phyloP scores from a whole-genome alignment of 2,797 vertebrate genomes.

The Muscicapa comitata region DNA sequence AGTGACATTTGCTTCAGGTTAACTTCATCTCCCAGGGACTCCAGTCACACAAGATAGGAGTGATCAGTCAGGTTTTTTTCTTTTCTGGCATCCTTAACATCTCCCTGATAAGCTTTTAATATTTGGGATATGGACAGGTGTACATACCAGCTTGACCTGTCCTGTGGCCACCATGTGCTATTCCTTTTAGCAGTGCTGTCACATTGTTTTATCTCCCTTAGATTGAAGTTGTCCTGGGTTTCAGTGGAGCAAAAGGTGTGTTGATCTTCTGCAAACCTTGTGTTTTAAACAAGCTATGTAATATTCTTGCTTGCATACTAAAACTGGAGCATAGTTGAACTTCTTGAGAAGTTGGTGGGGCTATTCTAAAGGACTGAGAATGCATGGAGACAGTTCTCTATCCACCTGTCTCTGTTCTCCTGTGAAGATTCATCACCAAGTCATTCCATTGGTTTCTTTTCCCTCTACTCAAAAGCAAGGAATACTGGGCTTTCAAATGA shows the following conservation, averaged over 20 bases:
- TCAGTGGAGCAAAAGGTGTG: fast-evolving
- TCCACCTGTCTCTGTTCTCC: not conserved
- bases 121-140: not conserved
- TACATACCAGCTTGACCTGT: not conserved
- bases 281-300: not conserved
- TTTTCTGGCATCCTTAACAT: not conserved
- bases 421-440: not conserved
- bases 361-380: not conserved
- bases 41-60: not conserved
- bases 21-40: not conserved
- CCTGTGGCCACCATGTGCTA: not conserved
- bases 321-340: not conserved
- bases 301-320: not conserved
- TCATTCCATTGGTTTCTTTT: not conserved
- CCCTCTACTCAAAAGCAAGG: not conserved
- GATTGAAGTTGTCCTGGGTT: not conserved
- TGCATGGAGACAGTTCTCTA: not conserved
- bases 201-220: not conserved
- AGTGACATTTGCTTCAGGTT: not conserved
- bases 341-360: not conserved
- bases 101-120: not conserved
- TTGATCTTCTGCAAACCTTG: not conserved
- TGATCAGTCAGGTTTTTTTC: not conserved
- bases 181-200: not conserved
- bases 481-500: not conserved